These are phyloP conservation scores for Amphiura filiformis DNA, from an alignment of 35 echinoderm and acorn worm species.

Conservation along the genomic window DNA sequence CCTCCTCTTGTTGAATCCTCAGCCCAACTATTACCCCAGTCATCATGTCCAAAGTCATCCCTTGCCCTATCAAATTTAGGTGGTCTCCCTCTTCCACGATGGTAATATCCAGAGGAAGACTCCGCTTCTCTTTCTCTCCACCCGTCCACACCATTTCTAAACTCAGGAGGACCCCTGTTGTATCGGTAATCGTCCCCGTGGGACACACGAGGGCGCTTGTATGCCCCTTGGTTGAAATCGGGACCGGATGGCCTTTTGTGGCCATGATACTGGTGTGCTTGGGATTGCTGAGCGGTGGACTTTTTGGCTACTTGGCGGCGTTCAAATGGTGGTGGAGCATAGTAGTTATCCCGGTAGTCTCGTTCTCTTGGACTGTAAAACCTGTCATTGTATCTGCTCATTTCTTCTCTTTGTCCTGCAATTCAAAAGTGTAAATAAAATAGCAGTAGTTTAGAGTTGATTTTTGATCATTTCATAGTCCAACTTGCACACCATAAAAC, in stretches of 20 bases:
- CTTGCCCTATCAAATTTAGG: neutral
- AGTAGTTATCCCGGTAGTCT: neutral
- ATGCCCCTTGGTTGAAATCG: neutral
- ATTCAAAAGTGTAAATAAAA: neutral
- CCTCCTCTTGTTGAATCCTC: neutral
- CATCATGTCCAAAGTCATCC: neutral
- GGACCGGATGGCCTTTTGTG: neutral
- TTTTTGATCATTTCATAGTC: too few relatives aligned
- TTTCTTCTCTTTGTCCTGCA: neutral
- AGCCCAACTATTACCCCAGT: neutral
- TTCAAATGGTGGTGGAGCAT: neutral
- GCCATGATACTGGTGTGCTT: neutral
- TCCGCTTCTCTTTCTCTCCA: neutral
- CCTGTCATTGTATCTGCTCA: constrained; percentile 4
- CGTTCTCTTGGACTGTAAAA: neutral
- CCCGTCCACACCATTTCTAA: neutral
- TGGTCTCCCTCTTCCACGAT: neutral
- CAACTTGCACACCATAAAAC: neutral
- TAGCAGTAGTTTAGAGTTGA: too few relatives aligned
- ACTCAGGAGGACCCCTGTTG: neutral
- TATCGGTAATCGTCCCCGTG: neutral
- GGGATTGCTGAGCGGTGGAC: neutral
- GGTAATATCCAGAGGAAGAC: neutral
- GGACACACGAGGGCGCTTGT: neutral
- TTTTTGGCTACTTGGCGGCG: neutral